Evolutionary conservation across 2,113 vertebrate species (phyloP), one percentile per base, ranked within the genome.

Genomic region (Romanogobio albipinnatus): DNA sequence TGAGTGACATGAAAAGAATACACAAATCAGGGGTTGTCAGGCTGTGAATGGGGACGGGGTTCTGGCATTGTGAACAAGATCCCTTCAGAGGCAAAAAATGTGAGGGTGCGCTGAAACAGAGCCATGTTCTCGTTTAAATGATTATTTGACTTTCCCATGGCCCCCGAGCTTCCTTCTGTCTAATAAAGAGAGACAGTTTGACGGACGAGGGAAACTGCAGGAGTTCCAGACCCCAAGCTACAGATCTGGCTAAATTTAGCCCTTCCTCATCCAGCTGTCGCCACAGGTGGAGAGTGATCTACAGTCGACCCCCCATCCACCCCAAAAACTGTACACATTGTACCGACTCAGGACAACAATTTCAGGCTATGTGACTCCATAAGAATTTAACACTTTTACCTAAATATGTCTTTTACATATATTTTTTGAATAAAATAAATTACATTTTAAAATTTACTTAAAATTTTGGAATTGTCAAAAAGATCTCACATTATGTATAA

Each of bases 141-240:
- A 85, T 87, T 86, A 56, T 86, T 89, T 90, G 86, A 88, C 86
- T 88, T 87, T 88, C 87, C 86, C 75, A 84, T 82, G 84, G 89
- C 84, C 87, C 84, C 82, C 61, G 1, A 80, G 84, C 59, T 82
- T 84, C 59, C 49, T 45, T 82, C 61, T 43, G 47, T 83, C 78
- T 86, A 89, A 86, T 87, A 77, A 87, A 86, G 89, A 89, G 79
- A 85, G 89, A 87, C 86, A 86, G 78, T 85, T 73, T 89, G 89
- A 86, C 86, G 86, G 84, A 77, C 53, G n/a, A 24, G 74, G 64
- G 64, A 88, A 86, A 79, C 58, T 61, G 78, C 77, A 78, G 62
- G 53, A 47, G 64, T 87, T 76, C 53, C 75, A 86, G 85, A 79
- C 74, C 64, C 14, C 2, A 9, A 24, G 59, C 81, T 76, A 79